phyloP scores from a whole-genome alignment of 2,888 invertebrate genomes.

The Geophilus truncorum region DNA sequence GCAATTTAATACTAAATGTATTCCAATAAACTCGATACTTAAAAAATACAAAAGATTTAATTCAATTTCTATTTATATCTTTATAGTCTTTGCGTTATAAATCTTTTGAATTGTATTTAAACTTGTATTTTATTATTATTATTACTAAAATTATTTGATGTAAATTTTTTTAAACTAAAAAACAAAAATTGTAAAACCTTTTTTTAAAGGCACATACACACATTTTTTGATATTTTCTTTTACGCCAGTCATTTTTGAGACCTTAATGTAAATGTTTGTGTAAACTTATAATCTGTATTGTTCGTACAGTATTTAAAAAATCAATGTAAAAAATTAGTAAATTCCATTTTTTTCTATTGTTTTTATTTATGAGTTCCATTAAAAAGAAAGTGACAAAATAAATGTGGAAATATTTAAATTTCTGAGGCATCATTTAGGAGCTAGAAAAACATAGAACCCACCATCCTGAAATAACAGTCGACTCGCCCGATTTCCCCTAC shows the following conservation, averaged over 20 bases:
- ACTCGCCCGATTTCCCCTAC: slow-evolving; percentile 20
- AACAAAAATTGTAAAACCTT: not conserved
- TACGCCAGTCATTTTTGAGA: not conserved
- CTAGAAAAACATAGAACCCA: not conserved
- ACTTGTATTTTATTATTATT: not conserved
- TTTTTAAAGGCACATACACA: slow-evolving; percentile 14
- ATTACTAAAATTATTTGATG: not conserved
- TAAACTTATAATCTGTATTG: slow-evolving; percentile 14
- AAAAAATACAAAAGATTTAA: not conserved
- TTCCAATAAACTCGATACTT: not conserved
- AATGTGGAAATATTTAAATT: not conserved
- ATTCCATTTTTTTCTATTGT: not conserved
- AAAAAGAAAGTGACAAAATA: not conserved
- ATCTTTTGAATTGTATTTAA: not conserved
- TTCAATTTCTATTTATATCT: not conserved
- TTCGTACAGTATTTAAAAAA: slow-evolving; percentile 19
- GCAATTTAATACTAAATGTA: not conserved
- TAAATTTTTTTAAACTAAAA: not conserved
- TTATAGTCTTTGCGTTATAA: not conserved
- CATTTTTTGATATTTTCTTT: slow-evolving; percentile 18
- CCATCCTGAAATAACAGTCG: not conserved
- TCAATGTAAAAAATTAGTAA: slow-evolving; percentile 1
- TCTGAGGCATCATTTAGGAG: not conserved
- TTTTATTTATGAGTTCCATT: not conserved
- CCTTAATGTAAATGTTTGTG: slow-evolving; percentile 1